phyloP scores from a whole-genome alignment of 1,140 invertebrate genomes.

The Drosophila arizonae region DNA sequence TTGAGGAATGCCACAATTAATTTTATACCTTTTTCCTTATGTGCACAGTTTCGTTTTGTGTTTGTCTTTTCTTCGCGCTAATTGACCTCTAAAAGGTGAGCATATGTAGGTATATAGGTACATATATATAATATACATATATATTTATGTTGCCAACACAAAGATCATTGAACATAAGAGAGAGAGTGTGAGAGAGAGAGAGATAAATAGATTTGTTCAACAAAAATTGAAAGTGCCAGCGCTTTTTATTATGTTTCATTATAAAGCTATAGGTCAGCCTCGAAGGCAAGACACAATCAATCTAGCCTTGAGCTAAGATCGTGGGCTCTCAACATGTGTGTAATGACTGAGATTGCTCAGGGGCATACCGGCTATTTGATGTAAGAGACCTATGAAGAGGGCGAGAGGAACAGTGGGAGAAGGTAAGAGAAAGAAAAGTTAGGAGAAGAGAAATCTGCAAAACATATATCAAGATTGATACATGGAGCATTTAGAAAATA shows the following conservation, averaged over 20 bases:
- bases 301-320: slow-evolving; percentile 20
- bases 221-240: slow-evolving; percentile 54
- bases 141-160: neutral
- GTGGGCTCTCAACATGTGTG: neutral
- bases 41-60: slow-evolving; percentile 25
- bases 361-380: too few relatives aligned
- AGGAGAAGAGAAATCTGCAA: too few relatives aligned
- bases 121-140: neutral
- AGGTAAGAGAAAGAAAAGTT: neutral
- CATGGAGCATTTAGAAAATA: too few relatives aligned
- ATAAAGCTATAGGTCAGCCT: too few relatives aligned
- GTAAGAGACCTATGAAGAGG: neutral
- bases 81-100: slow-evolving; percentile 72
- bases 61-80: slow-evolving; percentile 28
- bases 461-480: too few relatives aligned
- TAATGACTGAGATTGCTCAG: neutral
- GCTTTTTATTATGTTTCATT: neutral
- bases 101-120: slow-evolving; percentile 34
- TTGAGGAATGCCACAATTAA: slow-evolving; percentile 36
- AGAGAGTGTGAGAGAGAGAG: neutral
- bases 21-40: slow-evolving; percentile 33
- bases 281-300: neutral
- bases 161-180: slow-evolving; percentile 46
- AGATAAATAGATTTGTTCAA: neutral
- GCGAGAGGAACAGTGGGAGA: neutral